Evolutionary conservation across 1,140 invertebrate genomes (phyloP), one percentile per base, ranked within the genome.

Genomic region (Andricus grossulariae): DNA sequence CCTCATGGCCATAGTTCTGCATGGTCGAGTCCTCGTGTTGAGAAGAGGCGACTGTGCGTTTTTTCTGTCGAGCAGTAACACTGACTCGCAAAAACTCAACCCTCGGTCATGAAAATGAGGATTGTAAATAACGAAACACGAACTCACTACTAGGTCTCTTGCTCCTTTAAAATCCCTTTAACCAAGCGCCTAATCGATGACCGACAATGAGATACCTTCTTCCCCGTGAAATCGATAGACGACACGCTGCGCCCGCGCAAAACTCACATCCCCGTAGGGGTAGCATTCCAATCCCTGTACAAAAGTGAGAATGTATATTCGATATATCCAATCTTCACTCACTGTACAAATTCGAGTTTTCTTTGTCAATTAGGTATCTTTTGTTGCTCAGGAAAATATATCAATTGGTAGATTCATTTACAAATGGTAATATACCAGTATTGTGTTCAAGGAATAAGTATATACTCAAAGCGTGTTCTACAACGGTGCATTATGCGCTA

Each of bases 1-100:
- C 88, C 73, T 87, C 86, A 74, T 87, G 84, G n/a, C 85, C 86
- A 83, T 89, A 90, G 75, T 90, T 89, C 83, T 87, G 86, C 88
- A 90, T 90, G 79, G 50, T 81, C 74, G 10, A 12, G 5, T 21
- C 13, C 45, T 11, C 19, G n/a, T 3, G 71, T 50, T 54, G 11
- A 25, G 21, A 51, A 12, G 50, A 25, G 39, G 3, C 71, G 6
- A 57, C 51, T 2, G 25, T 32, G n/a, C 51, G 25, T 60, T 16
- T 32, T 13, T 45, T 73, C 72, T 50, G 19, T 50, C 19, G 5
- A 13, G 76, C 15, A 32, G 52, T 71, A n/a, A 51, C 7, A 71
- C 19, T 25, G 15, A 10, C 11, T 74, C 70, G 19, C 2, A 70
- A 73, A 51, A 45, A 72, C 25, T 32, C 25, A 32, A 55, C 16